Percentiles rank a stretch among this genome's conserved stretches.
These are phyloP conservation scores for Siniperca scherzeri DNA, from an alignment of 2,797 vertebrate genomes.

Conservation along the genomic window DNA sequence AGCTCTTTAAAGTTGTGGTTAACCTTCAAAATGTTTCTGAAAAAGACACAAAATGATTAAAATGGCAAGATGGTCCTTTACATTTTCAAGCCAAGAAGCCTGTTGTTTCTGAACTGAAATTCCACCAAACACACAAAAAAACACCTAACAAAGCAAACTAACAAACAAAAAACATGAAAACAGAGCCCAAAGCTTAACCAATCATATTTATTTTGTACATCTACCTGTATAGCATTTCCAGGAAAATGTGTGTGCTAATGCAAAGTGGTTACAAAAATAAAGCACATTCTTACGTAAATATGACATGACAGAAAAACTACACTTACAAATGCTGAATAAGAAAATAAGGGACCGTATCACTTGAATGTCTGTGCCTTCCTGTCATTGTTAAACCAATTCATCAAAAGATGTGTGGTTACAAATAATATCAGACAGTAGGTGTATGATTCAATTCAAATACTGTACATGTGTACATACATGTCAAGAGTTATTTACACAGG, in stretches of 20 bases:
- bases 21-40: neutral
- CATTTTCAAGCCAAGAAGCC: neutral
- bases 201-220: conserved; percentile 78
- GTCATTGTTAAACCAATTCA: conserved; percentile 45
- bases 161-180: conserved; percentile 1
- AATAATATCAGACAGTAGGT: conserved; percentile 39
- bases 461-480: conserved; percentile 48
- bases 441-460: conserved; percentile 53
- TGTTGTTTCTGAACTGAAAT: neutral
- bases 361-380: conserved; percentile 54
- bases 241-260: conserved; percentile 73
- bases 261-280: conserved; percentile 86
- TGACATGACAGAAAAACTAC: conserved; percentile 68
- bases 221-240: conserved; percentile 67
- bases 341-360: conserved; percentile 67
- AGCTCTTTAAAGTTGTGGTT: neutral
- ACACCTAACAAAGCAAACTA: neutral
- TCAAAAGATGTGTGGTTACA: conserved; percentile 44
- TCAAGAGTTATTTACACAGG: conserved; percentile 46
- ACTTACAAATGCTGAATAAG: conserved; percentile 70
- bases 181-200: conserved; percentile 58
- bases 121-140: neutral
- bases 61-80: neutral
- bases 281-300: conserved; percentile 78
- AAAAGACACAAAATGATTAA: neutral